Evolutionary conservation across 2,113 vertebrate species (phyloP), one percentile per base, ranked within the genome.

Genomic region (Indicator maculatus): DNA sequence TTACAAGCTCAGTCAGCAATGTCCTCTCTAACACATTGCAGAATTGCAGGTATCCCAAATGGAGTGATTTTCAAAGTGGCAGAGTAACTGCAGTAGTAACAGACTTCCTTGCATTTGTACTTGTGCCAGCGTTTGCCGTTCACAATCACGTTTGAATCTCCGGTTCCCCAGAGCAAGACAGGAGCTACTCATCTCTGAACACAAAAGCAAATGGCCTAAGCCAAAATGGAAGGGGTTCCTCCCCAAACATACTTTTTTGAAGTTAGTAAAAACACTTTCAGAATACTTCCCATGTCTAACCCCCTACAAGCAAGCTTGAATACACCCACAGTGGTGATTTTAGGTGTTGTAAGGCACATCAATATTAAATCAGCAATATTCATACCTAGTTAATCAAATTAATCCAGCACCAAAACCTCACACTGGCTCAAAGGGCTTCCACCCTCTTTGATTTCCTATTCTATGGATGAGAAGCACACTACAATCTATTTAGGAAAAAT

Each of bases 1-100:
- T 93, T 95, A 90, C 65, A 83, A 94, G 94, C 94, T 89, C 90
- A 31, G 94, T 97, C 93, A 95, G 96, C 92, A 94, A 86, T 93
- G 86, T 93, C 87, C 91, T 94, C 95, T 69, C 63, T 95, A 83
- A 94, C 67, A 95, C 59, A 82, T 74, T 95, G 95, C 61, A 75
- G 85, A 96, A 96, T 90, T 95, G 67, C 93, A 96, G 84, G 94
- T 93, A 95, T 71, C 95, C 85, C 88, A 88, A 95, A 94, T 85
- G 58, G 65, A 93, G 91, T 5, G 16, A 89, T 90, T 96, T 96
- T 94, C 88, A 65, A 64, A 86, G 83, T 4, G 30, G 61, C 80
- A 94, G 79, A 88, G 69, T 77, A 95, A 89, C 88, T 61, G n/a
- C 21, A 75, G 85, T 13, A 61, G 58, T 63, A 86, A 88, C 52